Evolutionary conservation across 2,113 vertebrate species (phyloP).

Genomic region (Microcebus lehilahytsara): DNA sequence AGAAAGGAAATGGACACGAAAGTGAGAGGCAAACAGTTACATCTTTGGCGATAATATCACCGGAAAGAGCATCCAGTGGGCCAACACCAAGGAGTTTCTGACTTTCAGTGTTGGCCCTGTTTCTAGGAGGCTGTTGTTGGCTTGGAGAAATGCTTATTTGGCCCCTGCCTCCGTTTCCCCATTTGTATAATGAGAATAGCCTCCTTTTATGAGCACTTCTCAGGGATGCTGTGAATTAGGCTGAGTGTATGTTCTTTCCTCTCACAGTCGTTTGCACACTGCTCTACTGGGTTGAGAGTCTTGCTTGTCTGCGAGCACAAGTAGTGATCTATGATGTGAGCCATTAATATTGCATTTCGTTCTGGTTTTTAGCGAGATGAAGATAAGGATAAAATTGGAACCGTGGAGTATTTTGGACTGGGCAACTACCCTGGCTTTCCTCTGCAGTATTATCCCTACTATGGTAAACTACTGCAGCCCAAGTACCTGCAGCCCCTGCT

Average conservation of each 20-base stretch:
- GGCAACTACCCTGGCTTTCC: constrained; percentile 86
- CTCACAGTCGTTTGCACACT: accelerated
- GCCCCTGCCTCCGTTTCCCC: not conserved
- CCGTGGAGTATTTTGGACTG: constrained; percentile 90
- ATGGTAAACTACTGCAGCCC: constrained; percentile 92
- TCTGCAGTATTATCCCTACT: constrained; percentile 98
- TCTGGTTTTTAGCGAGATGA: constrained; percentile 87
- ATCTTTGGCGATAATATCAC: accelerated
- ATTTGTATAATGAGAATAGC: not conserved
- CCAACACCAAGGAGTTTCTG: not conserved
- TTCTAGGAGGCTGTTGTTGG: not conserved
- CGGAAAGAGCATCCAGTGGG: accelerated
- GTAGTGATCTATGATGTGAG: not conserved
- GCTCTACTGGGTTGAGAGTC: not conserved
- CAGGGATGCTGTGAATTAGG: not conserved
- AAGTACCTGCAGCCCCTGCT: constrained; percentile 96
- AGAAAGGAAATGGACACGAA: not conserved
- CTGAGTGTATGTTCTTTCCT: accelerated
- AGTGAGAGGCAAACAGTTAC: not conserved
- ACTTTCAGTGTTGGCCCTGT: not conserved
- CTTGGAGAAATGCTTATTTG: not conserved
- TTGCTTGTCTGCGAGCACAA: not conserved
- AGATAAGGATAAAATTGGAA: constrained; percentile 84
- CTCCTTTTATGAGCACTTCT: not conserved
- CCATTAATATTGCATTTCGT: not conserved